Evolutionary conservation across 2,888 invertebrate species (phyloP), one percentile per base, ranked within the genome.

Genomic region (Tetropium fuscum): DNA sequence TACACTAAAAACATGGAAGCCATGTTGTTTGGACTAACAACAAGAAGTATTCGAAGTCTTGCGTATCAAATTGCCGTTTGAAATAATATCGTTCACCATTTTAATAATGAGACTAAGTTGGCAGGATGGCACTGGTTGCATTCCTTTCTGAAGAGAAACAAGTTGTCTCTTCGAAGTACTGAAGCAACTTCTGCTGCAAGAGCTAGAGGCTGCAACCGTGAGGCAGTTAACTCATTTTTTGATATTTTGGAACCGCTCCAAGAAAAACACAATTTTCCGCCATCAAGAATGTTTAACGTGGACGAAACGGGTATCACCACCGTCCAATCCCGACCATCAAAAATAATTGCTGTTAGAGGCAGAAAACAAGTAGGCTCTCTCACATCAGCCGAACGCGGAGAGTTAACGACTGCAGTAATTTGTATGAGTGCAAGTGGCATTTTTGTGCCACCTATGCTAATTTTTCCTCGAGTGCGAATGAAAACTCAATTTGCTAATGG

Each of bases 401-500:
- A 54, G 15, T 22, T 45, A 19, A 34, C 54, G 6, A 34, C 36
- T 13, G 54, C 36, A 45, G 41, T 53, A n/a, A 40, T 40, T 41
- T 38, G 49, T 43, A 53, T 53, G 53, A 43, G 54, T 22, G 27
- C 36, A 11, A 45, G 45, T 45, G 27, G 36, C 15, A 13, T 44
- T 27, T 56, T 48, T 41, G 40, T 56, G 16, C 41, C 40, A 25
- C 56, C 48, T 2, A 47, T 38, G 45, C 4, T 56, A 13, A 56
- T 40, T 11, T 47, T 48, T 30, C 48, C 48, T 3, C 27, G 56
- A 30, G 41, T 48, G 10, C 38, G 48, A 15, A 48, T 47, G 47
- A 48, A 40, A 41, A 18, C 7, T 45, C 44, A 53, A 19, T 44
- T 53, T 15, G 2, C 7, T 10, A 25, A 53, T 11, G 53, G 44